Evolutionary conservation across 2,113 vertebrate species (phyloP).

Genomic region (Promerops cafer): DNA sequence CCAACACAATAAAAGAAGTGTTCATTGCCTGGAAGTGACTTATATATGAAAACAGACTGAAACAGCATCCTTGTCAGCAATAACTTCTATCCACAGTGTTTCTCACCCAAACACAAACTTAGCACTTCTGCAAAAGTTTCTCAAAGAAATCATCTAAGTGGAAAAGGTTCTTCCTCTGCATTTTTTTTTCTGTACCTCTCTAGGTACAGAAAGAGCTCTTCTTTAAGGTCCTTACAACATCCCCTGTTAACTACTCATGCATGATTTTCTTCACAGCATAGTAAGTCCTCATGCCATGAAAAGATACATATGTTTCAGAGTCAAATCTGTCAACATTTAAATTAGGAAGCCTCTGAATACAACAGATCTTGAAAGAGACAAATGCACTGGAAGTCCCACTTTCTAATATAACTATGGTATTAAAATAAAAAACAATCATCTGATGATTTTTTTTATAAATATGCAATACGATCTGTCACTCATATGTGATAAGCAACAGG

Average conservation of each 20-base stretch:
- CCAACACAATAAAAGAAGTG: background rate
- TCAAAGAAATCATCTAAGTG: background rate
- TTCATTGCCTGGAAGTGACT: background rate
- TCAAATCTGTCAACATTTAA: background rate
- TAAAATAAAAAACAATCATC: background rate
- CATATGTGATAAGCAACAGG: background rate
- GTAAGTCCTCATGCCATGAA: background rate
- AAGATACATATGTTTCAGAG: constrained; percentile 14
- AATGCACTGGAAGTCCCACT: background rate
- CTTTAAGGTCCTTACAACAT: background rate
- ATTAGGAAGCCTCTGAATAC: background rate
- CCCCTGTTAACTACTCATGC: background rate
- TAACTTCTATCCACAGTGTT: background rate
- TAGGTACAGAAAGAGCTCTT: background rate
- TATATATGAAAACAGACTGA: background rate
- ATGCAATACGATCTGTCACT: background rate
- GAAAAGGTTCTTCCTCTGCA: background rate
- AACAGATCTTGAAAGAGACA: background rate
- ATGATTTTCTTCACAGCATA: background rate
- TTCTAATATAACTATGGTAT: background rate
- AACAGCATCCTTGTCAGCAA: background rate
- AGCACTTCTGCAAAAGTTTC: background rate
- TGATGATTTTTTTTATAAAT: background rate
- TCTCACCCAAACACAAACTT: background rate
- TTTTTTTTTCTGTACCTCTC: background rate